These are phyloP conservation scores for Agapornis canus DNA, from an alignment of 2,797 vertebrate species.

Conservation along the genomic window DNA sequence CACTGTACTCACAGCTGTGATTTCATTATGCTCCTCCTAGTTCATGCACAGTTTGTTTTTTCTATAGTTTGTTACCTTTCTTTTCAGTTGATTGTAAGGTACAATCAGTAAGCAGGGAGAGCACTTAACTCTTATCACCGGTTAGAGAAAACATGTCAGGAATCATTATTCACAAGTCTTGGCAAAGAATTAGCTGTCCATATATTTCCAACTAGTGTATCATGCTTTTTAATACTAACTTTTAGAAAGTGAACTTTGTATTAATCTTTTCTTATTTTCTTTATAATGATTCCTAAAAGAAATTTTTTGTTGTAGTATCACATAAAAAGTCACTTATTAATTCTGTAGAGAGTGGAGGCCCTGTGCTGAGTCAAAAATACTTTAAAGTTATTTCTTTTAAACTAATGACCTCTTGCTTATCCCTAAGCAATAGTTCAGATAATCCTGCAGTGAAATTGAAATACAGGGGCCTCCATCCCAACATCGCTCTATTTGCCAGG, in stretches of 20 bases:
- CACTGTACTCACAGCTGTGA: background rate
- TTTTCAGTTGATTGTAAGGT: background rate
- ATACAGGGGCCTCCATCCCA: conserved; percentile 27
- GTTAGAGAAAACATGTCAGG: background rate
- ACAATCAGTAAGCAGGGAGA: background rate
- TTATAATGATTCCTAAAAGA: background rate
- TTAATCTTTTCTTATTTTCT: background rate
- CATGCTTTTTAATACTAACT: background rate
- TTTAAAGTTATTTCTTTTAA: background rate
- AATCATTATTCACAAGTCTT: background rate
- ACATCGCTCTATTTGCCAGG: conserved; percentile 69
- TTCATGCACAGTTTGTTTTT: background rate
- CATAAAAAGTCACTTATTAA: background rate
- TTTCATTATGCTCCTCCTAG: background rate
- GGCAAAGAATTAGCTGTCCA: background rate
- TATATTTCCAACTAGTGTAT: background rate
- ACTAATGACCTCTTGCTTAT: background rate
- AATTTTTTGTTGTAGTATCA: background rate
- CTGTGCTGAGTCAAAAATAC: background rate
- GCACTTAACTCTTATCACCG: background rate
- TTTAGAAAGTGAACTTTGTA: background rate
- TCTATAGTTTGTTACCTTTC: background rate
- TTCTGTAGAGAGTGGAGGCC: background rate
- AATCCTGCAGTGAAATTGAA: background rate
- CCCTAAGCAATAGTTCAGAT: background rate